Evolutionary conservation across 2,797 vertebrate species (phyloP).

Genomic region (Otolemur crassicaudatus): DNA sequence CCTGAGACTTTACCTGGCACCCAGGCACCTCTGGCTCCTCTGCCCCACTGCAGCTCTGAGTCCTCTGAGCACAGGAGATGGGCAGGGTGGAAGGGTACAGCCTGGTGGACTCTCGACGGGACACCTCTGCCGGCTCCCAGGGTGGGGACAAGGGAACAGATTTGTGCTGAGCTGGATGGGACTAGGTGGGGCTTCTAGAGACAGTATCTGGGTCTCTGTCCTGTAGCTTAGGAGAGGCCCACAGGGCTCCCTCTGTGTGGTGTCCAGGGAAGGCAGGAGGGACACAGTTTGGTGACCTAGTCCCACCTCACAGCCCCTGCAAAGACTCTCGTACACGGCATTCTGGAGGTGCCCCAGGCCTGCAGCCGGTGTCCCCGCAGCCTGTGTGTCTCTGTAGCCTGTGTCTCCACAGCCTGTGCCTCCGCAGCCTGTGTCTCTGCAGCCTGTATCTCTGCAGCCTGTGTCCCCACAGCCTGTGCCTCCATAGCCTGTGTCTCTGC

Average conservation of each 20-base stretch:
- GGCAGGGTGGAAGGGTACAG: fast-evolving
- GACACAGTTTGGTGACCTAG: too few species aligned
- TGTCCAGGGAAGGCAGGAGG: too few species aligned
- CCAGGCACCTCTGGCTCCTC: fast-evolving
- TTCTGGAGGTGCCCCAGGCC: fast-evolving
- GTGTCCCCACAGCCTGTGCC: too few species aligned
- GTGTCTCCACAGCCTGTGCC: too few species aligned
- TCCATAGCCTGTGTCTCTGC: too few species aligned
- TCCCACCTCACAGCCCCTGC: background rate
- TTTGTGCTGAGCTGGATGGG: background rate
- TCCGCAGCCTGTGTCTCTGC: too few species aligned
- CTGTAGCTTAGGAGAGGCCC: background rate
- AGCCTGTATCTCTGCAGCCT: too few species aligned
- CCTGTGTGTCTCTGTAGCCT: too few species aligned
- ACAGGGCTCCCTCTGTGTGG: too few species aligned
- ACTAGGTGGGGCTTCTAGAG: background rate
- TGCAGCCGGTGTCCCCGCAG: fast-evolving
- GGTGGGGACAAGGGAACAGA: too few species aligned
- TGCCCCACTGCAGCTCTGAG: background rate
- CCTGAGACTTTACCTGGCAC: fast-evolving
- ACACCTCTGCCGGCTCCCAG: fast-evolving
- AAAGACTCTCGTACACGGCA: fast-evolving
- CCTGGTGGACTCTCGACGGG: background rate
- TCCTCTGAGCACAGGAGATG: too few species aligned
- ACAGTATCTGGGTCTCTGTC: fast-evolving